phyloP scores from a whole-genome alignment of 2,113 vertebrate genomes.

The Todiramphus chloris region DNA sequence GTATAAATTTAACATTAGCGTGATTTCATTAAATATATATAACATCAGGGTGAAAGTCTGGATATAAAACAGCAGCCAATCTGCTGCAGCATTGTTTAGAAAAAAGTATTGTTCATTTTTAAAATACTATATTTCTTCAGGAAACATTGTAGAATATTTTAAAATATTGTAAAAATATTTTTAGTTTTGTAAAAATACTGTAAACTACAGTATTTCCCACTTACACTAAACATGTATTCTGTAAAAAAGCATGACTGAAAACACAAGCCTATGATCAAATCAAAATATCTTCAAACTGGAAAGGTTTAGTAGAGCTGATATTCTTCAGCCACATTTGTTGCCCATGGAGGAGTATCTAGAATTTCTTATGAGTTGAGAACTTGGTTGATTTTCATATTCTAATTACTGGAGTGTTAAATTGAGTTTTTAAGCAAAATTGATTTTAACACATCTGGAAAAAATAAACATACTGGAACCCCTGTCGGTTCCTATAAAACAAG shows the following conservation, averaged over 20 bases:
- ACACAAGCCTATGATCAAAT: neutral
- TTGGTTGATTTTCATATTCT: neutral
- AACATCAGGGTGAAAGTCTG: neutral
- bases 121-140: neutral
- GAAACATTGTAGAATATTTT: neutral
- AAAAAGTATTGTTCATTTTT: neutral
- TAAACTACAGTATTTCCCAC: neutral
- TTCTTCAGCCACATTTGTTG: neutral
- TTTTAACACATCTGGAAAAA: neutral
- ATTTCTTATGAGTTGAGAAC: neutral
- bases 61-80: neutral
- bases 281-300: neutral
- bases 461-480: neutral
- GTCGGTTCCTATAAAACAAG: neutral
- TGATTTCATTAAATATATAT: neutral
- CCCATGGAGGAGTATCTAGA: neutral
- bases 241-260: neutral
- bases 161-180: no score
- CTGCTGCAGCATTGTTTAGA: neutral
- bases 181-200: neutral
- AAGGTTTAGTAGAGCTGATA: neutral
- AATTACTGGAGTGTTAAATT: neutral
- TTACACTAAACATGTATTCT: neutral
- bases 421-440: neutral
- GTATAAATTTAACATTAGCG: neutral